Evolutionary conservation across 2,888 invertebrate species (phyloP), one percentile per base, ranked within the genome.

Genomic region (Sericinus montela): DNA sequence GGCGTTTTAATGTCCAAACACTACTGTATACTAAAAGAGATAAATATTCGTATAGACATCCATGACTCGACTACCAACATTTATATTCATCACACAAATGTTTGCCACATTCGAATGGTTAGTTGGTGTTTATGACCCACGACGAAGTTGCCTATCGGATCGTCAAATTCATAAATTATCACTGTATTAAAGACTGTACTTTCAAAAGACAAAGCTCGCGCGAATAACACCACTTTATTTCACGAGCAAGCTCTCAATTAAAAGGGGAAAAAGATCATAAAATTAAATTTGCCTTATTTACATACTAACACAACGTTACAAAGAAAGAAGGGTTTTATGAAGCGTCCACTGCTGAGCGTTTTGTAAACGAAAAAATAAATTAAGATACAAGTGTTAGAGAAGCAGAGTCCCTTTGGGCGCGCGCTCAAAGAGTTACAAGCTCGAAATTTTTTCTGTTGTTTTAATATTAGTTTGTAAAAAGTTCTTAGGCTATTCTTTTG

Each of bases 361-460:
- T 52, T 47, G 49, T 52, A 52, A 47, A 52, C 46, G 38, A 49
- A 49, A 49, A 54, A 52, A 54, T 54, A 52, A 49, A 54, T 54
- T 52, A 47, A 49, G 35, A 41, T 30, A 23, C 44, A 52, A 54
- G 46, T 54, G 47, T 54, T 49, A 42, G 40, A 43, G 48, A 40
- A 44, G 48, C 52, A 47, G 39, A 13, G 6, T 32, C 32, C 38
- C 45, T 13, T 15, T 9, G 37, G 36, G 29, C 13, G 30, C 19
- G 13, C 14, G 32, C 14, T 13, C 36, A 19, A 14, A 41, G 7
- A 28, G 35, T 15, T 40, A 19, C 16, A 14, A 15, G 35, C 19
- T 30, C 10, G 8, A 34, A 36, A 30, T 40, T 11, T 32, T 48
- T 32, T 7, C 48, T 42, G 16, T 28, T 37, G 42, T 42, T 7